Conservation (phyloP, 2,113 vertebrate genomes). For the Argyrosomus japonicus region DNA sequence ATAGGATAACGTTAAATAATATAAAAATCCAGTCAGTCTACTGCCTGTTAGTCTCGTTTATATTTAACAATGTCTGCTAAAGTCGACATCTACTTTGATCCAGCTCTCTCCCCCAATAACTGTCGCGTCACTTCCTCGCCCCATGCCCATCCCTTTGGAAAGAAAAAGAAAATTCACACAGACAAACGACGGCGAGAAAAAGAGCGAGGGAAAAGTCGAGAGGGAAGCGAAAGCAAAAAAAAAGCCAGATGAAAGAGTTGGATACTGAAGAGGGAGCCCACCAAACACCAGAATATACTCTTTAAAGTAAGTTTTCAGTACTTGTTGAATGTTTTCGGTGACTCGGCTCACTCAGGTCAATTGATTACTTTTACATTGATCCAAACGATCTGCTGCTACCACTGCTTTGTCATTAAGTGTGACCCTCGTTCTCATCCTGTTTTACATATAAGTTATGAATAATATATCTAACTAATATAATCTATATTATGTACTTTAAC, state of each 20-base stretch:
- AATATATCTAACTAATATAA: neutral
- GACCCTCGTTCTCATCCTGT: neutral
- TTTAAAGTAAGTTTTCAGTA: slow-evolving; percentile 76
- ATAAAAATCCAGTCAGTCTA: neutral
- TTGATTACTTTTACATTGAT: slow-evolving; percentile 29
- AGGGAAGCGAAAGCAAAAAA: slow-evolving; percentile 53
- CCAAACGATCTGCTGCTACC: slow-evolving; percentile 6
- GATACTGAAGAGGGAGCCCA: slow-evolving; percentile 51
- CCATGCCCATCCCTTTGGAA: slow-evolving; percentile 86
- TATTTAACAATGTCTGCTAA: slow-evolving; percentile 1
- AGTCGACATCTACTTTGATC: slow-evolving; percentile 40
- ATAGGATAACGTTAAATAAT: neutral
- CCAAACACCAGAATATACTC: slow-evolving; percentile 47
- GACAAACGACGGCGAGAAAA: slow-evolving; percentile 75
- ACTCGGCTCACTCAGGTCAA: slow-evolving; percentile 29
- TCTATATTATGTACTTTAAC: neutral
- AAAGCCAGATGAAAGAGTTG: slow-evolving; percentile 71
- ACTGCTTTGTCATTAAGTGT: neutral
- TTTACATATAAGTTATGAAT: neutral
- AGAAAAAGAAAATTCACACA: slow-evolving; percentile 77
- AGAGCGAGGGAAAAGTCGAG: slow-evolving; percentile 70
- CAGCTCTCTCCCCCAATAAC: slow-evolving; percentile 53
- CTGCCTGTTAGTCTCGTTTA: neutral
- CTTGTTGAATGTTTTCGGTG: slow-evolving; percentile 37
- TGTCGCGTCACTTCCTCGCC: slow-evolving; percentile 85